Conservation (phyloP, 2,797 vertebrate species). For the Morelia viridis region DNA sequence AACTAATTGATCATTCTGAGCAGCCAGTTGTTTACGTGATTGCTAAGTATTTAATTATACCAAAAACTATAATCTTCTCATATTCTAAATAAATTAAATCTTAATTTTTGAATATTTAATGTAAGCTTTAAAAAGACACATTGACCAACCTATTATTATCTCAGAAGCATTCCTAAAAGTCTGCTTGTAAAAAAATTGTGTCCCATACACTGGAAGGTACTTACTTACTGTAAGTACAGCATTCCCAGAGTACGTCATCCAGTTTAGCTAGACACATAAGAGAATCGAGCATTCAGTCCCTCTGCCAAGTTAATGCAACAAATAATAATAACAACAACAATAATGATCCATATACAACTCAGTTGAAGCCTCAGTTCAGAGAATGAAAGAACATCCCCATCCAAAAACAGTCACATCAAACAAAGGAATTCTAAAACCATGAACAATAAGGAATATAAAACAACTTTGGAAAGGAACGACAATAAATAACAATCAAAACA, state of each 20-base stretch:
- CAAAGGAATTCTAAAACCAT: neutral
- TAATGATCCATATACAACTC: neutral
- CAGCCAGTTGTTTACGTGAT: neutral
- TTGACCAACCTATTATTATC: neutral
- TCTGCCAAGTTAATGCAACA: neutral
- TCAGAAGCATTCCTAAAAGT: neutral
- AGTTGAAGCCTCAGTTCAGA: neutral
- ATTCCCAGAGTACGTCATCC: neutral
- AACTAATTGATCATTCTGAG: neutral
- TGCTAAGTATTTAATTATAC: neutral
- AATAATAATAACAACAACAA: neutral
- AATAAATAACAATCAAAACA: neutral
- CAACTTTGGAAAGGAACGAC: neutral
- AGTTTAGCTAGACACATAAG: neutral
- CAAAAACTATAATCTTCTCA: neutral
- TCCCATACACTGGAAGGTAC: neutral
- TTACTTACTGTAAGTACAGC: neutral
- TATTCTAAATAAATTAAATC: neutral
- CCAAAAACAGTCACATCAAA: neutral
- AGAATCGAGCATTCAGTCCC: neutral
- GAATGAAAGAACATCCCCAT: neutral
- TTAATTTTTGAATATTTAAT: neutral
- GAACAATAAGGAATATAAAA: neutral
- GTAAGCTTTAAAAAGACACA: neutral
- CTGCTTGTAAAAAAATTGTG: neutral